Evolutionary conservation across 2,113 vertebrate genomes (phyloP).

Genomic region (Anguilla rostrata): DNA sequence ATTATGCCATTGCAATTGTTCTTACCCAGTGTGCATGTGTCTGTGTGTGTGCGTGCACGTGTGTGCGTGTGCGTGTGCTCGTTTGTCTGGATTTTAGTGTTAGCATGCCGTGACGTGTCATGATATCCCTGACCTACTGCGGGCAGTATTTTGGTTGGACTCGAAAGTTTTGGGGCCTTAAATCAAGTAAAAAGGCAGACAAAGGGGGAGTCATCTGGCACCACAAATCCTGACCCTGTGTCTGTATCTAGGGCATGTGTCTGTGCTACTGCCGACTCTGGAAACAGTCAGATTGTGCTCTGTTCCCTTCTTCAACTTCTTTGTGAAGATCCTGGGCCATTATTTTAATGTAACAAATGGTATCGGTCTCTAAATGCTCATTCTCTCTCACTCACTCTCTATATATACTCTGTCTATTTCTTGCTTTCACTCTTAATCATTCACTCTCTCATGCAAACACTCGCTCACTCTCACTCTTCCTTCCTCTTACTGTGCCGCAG

Average conservation of each 20-base stretch:
- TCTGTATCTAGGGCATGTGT: background rate
- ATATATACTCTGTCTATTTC: too few relatives aligned
- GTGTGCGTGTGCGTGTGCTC: background rate
- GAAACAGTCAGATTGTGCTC: background rate
- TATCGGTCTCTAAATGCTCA: background rate
- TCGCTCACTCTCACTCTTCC: background rate
- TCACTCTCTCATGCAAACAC: background rate
- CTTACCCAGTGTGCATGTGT: background rate
- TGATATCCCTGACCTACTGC: background rate
- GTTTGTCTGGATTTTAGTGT: background rate
- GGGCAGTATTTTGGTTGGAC: background rate
- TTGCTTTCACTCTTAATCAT: background rate
- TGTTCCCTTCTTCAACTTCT: background rate
- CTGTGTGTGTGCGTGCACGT: too few relatives aligned
- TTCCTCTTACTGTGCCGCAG: constrained; percentile 59
- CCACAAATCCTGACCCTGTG: background rate
- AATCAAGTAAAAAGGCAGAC: constrained; percentile 1
- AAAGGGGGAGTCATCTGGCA: background rate
- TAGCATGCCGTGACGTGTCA: background rate
- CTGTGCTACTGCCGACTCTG: background rate
- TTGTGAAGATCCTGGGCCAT: background rate
- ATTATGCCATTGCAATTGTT: background rate
- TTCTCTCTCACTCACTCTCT: too few relatives aligned
- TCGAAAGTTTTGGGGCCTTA: background rate
- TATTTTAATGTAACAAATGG: background rate